Evolutionary conservation across 1,140 invertebrate species (phyloP).

Genomic region (Portunus trituberculatus): DNA sequence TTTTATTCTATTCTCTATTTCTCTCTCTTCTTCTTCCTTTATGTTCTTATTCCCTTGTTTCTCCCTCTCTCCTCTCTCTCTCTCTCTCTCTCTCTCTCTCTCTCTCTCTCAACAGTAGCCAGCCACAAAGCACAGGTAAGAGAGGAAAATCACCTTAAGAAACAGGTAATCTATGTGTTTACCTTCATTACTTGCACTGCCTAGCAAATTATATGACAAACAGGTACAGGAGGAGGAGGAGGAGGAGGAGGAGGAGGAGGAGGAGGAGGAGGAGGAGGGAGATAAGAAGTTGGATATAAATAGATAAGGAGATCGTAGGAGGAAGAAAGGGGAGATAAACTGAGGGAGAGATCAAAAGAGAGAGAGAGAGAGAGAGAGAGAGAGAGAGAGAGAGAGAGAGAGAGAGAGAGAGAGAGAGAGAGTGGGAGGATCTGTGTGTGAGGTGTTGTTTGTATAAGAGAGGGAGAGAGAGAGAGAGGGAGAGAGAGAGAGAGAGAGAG

Average conservation of each 20-base stretch:
- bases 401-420: conserved; percentile 14
- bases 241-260: conserved; percentile 18
- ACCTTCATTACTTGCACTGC: not conserved
- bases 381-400: conserved; percentile 26
- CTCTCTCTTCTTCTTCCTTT: no score
- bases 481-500: not conserved
- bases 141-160: not conserved
- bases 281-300: not conserved
- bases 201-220: not conserved
- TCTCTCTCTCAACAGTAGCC: not conserved
- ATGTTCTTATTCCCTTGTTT: no score
- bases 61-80: not conserved
- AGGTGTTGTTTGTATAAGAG: not conserved
- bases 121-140: not conserved
- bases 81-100: conserved; percentile 35
- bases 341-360: not conserved
- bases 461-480: not conserved
- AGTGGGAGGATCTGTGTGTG: not conserved
- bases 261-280: not conserved
- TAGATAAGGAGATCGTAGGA: not conserved
- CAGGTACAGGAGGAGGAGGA: not conserved
- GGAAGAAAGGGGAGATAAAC: not conserved
- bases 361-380: not conserved
- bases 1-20: no score
- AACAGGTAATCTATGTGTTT: not conserved